A percentile compares a stretch with the other conserved stretches of the same genome.
Evolutionary conservation across 2,888 invertebrate genomes (phyloP).

Genomic region (Loripinus fragilis): DNA sequence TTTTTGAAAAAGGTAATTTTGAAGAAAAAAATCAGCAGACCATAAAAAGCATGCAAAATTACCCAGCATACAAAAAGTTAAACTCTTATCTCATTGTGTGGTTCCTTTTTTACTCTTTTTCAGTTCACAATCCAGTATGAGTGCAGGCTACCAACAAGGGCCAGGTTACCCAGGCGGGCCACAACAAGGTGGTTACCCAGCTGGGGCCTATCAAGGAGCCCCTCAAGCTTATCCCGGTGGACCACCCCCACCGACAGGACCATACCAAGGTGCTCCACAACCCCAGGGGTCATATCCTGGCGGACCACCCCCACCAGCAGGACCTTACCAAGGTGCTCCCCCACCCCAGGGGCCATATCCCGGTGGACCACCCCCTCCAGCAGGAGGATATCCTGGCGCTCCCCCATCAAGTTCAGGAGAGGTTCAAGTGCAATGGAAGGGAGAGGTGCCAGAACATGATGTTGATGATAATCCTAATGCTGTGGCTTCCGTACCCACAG

Average conservation of each 20-base stretch:
- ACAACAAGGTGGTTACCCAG: neutral
- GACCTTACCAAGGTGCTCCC: conserved; percentile 9
- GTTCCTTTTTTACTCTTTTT: neutral
- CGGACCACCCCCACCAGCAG: conserved; percentile 26
- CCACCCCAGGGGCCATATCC: conserved; percentile 18
- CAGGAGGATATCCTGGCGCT: conserved; percentile 14
- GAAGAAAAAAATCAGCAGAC: no score
- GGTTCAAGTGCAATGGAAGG: conserved; percentile 57
- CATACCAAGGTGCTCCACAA: conserved; percentile 18
- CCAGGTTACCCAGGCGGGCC: conserved; percentile 2
- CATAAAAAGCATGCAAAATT: no score
- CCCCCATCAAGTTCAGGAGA: conserved; percentile 23
- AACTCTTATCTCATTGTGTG: no score
- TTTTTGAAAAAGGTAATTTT: no score
- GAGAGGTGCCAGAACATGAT: conserved; percentile 64
- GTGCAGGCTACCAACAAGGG: neutral
- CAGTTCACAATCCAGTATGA: conserved; percentile 1
- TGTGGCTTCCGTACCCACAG: conserved; percentile 56
- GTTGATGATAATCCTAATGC: conserved; percentile 65
- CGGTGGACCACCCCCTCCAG: conserved; percentile 42
- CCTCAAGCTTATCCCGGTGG: neutral
- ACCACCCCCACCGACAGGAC: neutral
- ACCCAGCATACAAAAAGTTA: no score
- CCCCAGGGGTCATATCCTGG: conserved; percentile 24
- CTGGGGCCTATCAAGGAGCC: conserved; percentile 9